These are phyloP conservation scores for Notoglanidium macrostoma DNA, from an alignment of 2,797 vertebrate species.

Conservation along the genomic window DNA sequence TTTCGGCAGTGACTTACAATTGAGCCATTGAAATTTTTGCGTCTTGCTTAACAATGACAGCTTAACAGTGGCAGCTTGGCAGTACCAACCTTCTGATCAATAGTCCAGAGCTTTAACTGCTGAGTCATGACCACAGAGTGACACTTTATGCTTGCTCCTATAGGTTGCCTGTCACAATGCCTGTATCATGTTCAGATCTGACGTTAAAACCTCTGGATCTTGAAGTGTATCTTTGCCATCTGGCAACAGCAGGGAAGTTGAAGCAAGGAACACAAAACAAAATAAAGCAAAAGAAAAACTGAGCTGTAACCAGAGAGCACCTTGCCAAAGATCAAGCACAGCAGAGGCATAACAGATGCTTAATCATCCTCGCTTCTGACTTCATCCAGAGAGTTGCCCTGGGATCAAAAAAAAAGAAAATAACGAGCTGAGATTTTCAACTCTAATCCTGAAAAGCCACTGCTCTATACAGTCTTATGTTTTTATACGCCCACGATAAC, in stretches of 20 bases:
- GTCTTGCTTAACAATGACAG: neutral
- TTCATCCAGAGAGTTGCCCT: slow-evolving; percentile 78
- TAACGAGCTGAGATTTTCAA: neutral
- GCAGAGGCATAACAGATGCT: slow-evolving; percentile 73
- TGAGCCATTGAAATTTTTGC: neutral
- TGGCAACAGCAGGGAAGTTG: slow-evolving; percentile 4
- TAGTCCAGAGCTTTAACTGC: neutral
- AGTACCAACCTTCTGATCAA: slow-evolving; percentile 7
- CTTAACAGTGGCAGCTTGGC: neutral
- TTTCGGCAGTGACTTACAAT: neutral
- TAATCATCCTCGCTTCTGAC: slow-evolving; percentile 73
- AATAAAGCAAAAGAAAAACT: neutral
- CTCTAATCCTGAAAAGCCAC: neutral
- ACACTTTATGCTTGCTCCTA: neutral
- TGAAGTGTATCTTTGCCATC: neutral
- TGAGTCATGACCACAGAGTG: neutral
- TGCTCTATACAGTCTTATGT: neutral
- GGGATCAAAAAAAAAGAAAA: neutral
- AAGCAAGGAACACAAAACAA: neutral
- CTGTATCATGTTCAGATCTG: neutral
- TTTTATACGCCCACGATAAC: neutral
- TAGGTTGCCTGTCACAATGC: slow-evolving; percentile 1
- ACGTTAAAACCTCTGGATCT: neutral
- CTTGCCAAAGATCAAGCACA: slow-evolving; percentile 81
- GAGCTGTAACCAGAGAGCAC: slow-evolving; percentile 55